phyloP scores from a whole-genome alignment of 2,888 invertebrate species.

The Macrosiphum euphorbiae region DNA sequence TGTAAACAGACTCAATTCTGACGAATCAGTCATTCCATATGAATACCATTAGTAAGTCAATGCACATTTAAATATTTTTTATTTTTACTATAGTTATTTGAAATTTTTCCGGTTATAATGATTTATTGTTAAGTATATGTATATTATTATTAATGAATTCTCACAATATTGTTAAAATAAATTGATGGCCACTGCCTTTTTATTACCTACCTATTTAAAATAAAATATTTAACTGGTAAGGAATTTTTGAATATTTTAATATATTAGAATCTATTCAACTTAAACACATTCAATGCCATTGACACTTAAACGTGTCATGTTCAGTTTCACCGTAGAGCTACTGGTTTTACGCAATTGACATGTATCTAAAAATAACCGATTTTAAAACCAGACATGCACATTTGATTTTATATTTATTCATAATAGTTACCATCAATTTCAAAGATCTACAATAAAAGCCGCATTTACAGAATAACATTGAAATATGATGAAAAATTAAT shows the following conservation, averaged over 20 bases:
- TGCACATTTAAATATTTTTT: background rate
- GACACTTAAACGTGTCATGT: no score
- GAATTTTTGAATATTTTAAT: background rate
- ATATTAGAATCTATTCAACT: background rate
- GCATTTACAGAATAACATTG: background rate
- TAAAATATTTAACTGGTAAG: background rate
- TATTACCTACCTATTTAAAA: background rate
- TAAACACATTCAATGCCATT: no score
- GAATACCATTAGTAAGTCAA: constrained; percentile 90
- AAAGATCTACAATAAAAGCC: background rate
- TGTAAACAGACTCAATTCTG: constrained; percentile 97
- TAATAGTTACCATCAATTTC: background rate
- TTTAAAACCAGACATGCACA: background rate
- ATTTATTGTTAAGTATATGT: background rate
- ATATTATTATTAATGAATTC: background rate
- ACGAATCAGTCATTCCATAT: constrained; percentile 97
- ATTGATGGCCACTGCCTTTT: background rate
- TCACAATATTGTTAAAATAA: background rate
- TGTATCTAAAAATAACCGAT: background rate
- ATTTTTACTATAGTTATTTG: background rate
- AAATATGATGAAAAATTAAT: background rate
- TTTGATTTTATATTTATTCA: background rate
- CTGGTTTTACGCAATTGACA: no score
- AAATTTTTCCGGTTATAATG: background rate
- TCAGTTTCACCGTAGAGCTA: no score